These are phyloP conservation scores for Agapostemon virescens DNA, from an alignment of 2,888 invertebrate genomes.

Conservation along the genomic window DNA sequence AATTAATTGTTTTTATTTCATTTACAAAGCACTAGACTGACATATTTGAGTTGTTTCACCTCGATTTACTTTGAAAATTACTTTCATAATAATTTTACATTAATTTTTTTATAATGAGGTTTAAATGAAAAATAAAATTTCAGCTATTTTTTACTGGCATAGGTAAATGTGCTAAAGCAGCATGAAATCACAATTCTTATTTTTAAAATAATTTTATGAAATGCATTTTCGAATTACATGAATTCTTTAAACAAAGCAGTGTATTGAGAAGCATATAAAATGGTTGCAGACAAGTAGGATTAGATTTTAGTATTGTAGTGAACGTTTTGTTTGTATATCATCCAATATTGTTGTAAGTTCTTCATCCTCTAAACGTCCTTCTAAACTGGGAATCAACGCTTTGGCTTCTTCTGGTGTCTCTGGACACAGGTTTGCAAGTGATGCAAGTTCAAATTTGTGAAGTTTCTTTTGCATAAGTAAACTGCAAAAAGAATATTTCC, in stretches of 20 bases:
- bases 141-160: no score
- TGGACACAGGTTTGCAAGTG: constrained; percentile 98
- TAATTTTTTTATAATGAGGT: no score
- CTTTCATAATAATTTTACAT: no score
- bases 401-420: constrained; percentile 99
- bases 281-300: not conserved
- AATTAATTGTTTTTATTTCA: no score
- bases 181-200: not conserved
- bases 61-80: no score
- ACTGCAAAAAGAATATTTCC: constrained; percentile 82
- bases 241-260: not conserved
- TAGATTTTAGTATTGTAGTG: constrained; percentile 95
- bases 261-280: constrained; percentile 41
- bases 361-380: constrained; percentile 98
- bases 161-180: no score
- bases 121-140: no score
- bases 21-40: no score
- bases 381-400: constrained; percentile 96
- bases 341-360: constrained; percentile 97
- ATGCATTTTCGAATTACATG: not conserved
- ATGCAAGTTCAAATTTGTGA: constrained; percentile 99
- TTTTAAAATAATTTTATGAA: not conserved
- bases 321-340: constrained; percentile 98
- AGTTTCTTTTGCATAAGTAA: constrained; percentile 95
- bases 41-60: no score